These are phyloP conservation scores for Cyrtonyx montezumae DNA, from an alignment of 2,113 vertebrate genomes.

Conservation along the genomic window DNA sequence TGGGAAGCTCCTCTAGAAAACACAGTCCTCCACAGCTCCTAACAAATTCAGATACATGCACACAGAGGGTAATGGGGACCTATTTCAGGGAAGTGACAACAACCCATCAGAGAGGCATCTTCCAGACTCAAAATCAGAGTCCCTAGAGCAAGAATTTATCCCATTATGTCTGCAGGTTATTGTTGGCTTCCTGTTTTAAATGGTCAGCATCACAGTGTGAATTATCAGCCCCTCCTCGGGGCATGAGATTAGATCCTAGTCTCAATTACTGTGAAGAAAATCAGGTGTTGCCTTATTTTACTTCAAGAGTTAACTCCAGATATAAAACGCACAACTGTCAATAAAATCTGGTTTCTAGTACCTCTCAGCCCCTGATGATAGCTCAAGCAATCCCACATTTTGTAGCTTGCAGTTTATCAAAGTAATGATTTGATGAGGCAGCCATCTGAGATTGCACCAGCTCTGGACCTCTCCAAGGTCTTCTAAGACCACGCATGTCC, in stretches of 20 bases:
- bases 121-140: neutral
- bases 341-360: neutral
- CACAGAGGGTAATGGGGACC: neutral
- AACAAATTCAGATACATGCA: neutral
- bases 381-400: neutral
- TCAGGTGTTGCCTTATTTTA: constrained; percentile 31
- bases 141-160: constrained; percentile 4
- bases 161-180: neutral
- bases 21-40: neutral
- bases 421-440: neutral
- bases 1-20: constrained; percentile 29
- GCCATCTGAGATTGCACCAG: neutral
- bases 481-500: neutral
- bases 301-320: constrained; percentile 22
- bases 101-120: neutral
- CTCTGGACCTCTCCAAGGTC: neutral
- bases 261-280: constrained; percentile 36
- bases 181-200: constrained; percentile 6
- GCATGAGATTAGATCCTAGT: constrained; percentile 11
- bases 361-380: neutral
- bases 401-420: neutral
- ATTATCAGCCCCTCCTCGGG: constrained; percentile 2
- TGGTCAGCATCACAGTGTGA: neutral
- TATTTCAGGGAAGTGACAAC: constrained; percentile 15
- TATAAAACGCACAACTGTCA: neutral